Evolutionary conservation across 2,113 vertebrate genomes (phyloP).

Genomic region (Aplodontia rufa): DNA sequence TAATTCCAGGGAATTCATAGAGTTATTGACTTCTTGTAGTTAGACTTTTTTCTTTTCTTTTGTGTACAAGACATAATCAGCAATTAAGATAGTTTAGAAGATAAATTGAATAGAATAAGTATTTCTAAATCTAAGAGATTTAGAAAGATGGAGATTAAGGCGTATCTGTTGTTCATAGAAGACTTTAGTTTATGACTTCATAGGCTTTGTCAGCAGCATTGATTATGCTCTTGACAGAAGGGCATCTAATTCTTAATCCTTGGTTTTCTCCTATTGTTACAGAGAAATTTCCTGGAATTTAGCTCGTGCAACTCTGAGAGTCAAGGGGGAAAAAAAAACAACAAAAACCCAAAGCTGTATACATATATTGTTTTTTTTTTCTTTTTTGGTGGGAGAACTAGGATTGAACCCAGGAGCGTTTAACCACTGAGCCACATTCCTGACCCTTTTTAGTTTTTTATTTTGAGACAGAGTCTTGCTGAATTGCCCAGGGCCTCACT

Average conservation of each 20-base stretch:
- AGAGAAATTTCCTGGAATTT: not conserved
- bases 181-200: not conserved
- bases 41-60: not conserved
- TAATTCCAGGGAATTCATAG: not conserved
- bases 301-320: not conserved
- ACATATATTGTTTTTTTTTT: too few species aligned
- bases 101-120: not conserved
- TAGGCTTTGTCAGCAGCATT: not conserved
- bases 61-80: not conserved
- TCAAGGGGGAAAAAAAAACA: too few species aligned
- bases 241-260: not conserved
- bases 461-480: too few species aligned
- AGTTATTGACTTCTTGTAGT: not conserved
- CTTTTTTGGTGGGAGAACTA: too few species aligned
- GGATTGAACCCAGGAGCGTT: too few species aligned
- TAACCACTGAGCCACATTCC: too few species aligned
- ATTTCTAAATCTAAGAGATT: not conserved
- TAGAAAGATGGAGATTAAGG: not conserved
- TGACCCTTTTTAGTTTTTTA: too few species aligned
- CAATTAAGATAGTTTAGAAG: not conserved
- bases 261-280: not conserved
- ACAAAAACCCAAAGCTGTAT: too few species aligned
- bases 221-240: not conserved
- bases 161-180: not conserved
- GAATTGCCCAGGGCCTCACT: too few species aligned